A percentile compares a stretch with the other conserved stretches of the same genome.
These are phyloP conservation scores for Callospermophilus lateralis DNA, from an alignment of 2,113 vertebrate species.

Conservation along the genomic window DNA sequence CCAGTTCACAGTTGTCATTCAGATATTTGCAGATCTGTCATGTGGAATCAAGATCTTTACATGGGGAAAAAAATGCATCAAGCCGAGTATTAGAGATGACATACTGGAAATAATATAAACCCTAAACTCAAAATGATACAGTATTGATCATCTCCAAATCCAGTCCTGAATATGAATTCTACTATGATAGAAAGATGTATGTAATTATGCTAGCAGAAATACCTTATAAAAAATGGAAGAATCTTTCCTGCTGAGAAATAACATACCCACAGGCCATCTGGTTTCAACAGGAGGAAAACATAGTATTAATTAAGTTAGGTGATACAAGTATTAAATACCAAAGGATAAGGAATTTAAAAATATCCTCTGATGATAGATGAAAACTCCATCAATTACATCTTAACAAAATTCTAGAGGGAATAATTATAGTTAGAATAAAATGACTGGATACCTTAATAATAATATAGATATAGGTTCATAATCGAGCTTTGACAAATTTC, in stretches of 20 bases:
- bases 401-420: neutral
- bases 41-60: neutral
- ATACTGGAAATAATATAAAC: no score
- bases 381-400: neutral
- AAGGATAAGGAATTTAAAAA: neutral
- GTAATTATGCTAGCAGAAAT: neutral
- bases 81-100: neutral
- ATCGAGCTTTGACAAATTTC: neutral
- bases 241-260: neutral
- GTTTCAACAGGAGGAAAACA: neutral
- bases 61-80: neutral
- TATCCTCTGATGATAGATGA: neutral
- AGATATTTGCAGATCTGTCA: neutral
- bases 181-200: neutral
- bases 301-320: neutral
- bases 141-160: neutral
- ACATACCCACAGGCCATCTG: neutral
- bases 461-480: neutral
- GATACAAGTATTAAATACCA: neutral
- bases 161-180: neutral
- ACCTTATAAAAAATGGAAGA: neutral
- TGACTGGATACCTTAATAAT: neutral
- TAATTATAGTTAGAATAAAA: neutral
- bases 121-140: neutral
- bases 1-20: neutral